Percentiles rank a stretch among this genome's conserved stretches.
phyloP scores from a whole-genome alignment of 2,797 vertebrate genomes.

The Varecia variegata region DNA sequence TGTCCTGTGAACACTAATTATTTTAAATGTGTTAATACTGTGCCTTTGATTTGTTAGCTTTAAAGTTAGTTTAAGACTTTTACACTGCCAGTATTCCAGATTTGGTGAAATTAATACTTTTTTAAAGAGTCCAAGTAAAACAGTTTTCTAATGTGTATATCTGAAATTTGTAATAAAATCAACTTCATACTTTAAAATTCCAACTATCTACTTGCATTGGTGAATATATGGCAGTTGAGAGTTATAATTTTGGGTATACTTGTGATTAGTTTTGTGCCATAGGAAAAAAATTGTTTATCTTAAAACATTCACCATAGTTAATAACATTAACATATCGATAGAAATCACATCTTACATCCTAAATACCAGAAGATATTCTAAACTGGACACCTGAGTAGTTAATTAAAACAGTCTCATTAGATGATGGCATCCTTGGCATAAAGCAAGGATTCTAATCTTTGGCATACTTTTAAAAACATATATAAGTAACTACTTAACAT shows the following conservation, averaged over 20 bases:
- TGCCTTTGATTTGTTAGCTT: constrained; percentile 77
- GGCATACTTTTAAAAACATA: constrained; percentile 1
- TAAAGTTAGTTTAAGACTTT: constrained; percentile 71
- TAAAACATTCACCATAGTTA: constrained; percentile 50
- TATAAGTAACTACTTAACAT: neutral
- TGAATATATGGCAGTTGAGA: constrained; percentile 71
- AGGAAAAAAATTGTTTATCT: constrained; percentile 15
- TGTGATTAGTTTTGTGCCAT: constrained; percentile 68
- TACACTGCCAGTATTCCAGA: constrained; percentile 74
- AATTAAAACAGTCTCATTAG: neutral
- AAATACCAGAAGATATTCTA: constrained; percentile 48
- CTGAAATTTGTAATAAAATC: constrained; percentile 73
- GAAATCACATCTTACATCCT: constrained; percentile 45
- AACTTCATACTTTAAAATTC: constrained; percentile 74
- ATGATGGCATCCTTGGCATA: neutral
- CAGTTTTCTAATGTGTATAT: constrained; percentile 71
- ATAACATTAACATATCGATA: constrained; percentile 21
- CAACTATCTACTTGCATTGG: constrained; percentile 76
- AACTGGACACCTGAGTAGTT: neutral
- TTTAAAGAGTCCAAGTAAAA: constrained; percentile 74
- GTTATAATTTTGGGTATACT: constrained; percentile 46
- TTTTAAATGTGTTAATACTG: constrained; percentile 68
- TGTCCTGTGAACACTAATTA: constrained; percentile 66
- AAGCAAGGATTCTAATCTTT: constrained; percentile 11
- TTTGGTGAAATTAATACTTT: constrained; percentile 76